Percentiles rank a stretch among this genome's conserved stretches.
phyloP scores from a whole-genome alignment of 2,113 vertebrate species.

The Mustelus asterias region DNA sequence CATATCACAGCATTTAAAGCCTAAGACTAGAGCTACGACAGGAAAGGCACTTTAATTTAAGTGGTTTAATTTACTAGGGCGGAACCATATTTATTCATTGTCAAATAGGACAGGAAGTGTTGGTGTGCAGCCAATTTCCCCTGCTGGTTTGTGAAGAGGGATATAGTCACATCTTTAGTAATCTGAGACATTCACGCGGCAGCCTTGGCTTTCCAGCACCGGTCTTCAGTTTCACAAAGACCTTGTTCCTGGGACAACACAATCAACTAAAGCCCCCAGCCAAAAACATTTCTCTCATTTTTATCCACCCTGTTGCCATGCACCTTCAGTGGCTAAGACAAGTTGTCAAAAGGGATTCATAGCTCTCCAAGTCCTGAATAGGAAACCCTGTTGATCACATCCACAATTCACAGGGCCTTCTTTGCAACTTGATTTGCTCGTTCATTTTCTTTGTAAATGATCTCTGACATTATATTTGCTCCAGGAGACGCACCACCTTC shows the following conservation, averaged over 20 bases:
- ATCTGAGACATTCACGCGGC: not conserved
- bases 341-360: not conserved
- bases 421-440: conserved; percentile 25
- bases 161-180: not conserved
- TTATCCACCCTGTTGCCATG: conserved; percentile 10
- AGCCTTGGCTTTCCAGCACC: not conserved
- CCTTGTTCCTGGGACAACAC: not conserved
- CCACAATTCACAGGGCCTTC: conserved; percentile 5
- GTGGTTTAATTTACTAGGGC: not conserved
- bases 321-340: not conserved
- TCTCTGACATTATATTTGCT: conserved; percentile 3
- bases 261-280: not conserved
- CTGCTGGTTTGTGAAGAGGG: not conserved
- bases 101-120: not conserved
- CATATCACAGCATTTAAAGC: not conserved
- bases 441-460: conserved; percentile 17
- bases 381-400: conserved; percentile 1
- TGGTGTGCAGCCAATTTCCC: not conserved
- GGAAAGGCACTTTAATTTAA: not conserved
- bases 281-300: conserved; percentile 26
- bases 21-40: not conserved
- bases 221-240: not conserved
- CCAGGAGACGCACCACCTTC: not conserved
- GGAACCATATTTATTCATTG: not conserved
- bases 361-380: conserved; percentile 2